These are phyloP conservation scores for Girardia tigrina DNA, from an alignment of 2,888 invertebrate genomes.

Conservation along the genomic window DNA sequence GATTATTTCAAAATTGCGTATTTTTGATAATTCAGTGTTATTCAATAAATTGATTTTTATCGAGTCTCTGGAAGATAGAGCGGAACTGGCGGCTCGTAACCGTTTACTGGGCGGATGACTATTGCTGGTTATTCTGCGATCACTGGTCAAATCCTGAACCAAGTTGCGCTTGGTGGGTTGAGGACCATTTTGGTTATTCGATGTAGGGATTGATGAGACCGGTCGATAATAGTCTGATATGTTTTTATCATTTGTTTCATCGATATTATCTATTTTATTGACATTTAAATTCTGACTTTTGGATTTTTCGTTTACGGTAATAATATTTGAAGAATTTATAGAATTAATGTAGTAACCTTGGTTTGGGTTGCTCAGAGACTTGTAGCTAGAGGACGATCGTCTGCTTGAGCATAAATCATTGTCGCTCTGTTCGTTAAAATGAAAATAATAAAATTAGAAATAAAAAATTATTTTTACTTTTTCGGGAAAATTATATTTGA, in stretches of 20 bases:
- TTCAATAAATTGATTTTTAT: background rate
- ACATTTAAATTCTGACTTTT: conserved; percentile 11
- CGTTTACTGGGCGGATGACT: background rate
- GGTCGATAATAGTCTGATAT: background rate
- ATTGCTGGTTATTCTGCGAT: background rate
- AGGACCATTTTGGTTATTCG: background rate
- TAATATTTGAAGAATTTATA: background rate
- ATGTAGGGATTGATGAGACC: background rate
- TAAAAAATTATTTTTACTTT: too few relatives aligned
- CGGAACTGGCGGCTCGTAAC: background rate
- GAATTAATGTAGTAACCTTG: background rate
- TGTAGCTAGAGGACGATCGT: background rate
- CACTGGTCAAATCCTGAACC: conserved; percentile 4
- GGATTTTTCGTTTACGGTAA: background rate
- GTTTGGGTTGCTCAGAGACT: background rate
- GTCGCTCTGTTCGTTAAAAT: too few relatives aligned
- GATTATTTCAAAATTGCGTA: background rate
- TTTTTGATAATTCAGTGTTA: background rate
- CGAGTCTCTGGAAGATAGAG: background rate
- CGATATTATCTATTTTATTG: background rate
- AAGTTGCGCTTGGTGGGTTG: background rate
- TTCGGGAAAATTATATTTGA: too few relatives aligned
- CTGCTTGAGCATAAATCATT: background rate
- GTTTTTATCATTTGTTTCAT: background rate
- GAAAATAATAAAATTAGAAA: too few relatives aligned